Percentiles rank a stretch among this genome's conserved stretches.
Conservation (phyloP, 2,797 vertebrate species). For the Falco peregrinus region DNA sequence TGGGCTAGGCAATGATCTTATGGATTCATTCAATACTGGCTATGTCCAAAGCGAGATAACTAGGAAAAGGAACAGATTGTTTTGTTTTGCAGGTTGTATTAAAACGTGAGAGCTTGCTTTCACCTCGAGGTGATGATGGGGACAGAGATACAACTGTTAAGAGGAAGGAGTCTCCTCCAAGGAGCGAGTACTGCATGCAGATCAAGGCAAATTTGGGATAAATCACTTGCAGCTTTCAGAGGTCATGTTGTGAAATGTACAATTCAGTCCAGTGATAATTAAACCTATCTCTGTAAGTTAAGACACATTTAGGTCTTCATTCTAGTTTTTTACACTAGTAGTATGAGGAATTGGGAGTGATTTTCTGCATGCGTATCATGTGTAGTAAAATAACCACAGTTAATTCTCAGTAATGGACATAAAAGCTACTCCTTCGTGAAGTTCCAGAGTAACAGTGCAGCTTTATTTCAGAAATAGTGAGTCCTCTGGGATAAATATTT, state of each 20-base stretch:
- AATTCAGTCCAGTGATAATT: neutral
- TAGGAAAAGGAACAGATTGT: neutral
- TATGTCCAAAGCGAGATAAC: neutral
- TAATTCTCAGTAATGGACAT: neutral
- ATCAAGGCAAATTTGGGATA: neutral
- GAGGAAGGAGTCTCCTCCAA: neutral
- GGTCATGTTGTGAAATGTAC: neutral
- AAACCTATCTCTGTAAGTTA: neutral
- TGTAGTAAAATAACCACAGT: neutral
- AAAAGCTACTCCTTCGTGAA: neutral
- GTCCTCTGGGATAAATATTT: neutral
- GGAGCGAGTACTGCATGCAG: neutral
- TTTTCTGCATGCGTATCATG: neutral
- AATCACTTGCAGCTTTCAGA: neutral
- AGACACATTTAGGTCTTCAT: neutral
- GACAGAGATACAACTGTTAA: neutral
- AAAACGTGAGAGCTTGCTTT: neutral
- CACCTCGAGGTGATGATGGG: neutral
- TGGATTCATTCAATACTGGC: neutral
- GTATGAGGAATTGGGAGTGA: neutral
- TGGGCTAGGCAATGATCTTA: neutral
- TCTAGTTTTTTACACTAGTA: neutral
- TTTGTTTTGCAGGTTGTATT: neutral
- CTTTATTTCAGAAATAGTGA: neutral
- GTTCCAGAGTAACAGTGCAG: neutral